phyloP scores from a whole-genome alignment of 2,113 vertebrate species.

The Grus americana region DNA sequence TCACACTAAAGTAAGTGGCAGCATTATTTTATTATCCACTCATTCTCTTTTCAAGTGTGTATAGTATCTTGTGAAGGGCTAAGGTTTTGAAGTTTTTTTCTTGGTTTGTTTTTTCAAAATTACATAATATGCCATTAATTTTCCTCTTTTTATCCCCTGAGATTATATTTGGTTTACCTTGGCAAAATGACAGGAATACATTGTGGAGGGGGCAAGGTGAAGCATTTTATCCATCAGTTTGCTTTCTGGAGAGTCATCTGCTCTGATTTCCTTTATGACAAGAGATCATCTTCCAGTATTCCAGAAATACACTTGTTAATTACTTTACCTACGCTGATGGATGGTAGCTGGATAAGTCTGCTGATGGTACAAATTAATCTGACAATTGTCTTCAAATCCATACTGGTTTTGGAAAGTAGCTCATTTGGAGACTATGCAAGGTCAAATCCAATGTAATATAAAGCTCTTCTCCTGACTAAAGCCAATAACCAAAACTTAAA shows the following conservation, averaged over 20 bases:
- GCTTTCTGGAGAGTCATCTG: not conserved
- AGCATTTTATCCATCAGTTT: not conserved
- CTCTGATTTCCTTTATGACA: not conserved
- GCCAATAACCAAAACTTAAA: not conserved
- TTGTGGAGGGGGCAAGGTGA: accelerated
- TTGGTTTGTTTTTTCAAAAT: not conserved
- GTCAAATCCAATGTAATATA: not conserved
- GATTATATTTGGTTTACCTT: not conserved
- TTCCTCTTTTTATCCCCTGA: not conserved
- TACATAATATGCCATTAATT: not conserved
- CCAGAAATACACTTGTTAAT: not conserved
- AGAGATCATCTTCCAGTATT: not conserved
- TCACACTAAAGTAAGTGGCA: not conserved
- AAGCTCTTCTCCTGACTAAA: not conserved
- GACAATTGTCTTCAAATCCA: not conserved
- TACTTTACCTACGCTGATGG: not conserved
- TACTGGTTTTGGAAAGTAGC: not conserved
- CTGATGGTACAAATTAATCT: not conserved
- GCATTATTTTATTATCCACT: not conserved
- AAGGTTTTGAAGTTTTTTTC: not conserved
- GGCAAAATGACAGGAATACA: not conserved
- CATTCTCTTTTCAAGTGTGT: not conserved
- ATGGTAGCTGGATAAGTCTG: not conserved
- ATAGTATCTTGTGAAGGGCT: not conserved
- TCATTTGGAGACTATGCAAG: not conserved